These are phyloP conservation scores for Gryllus longicercus DNA, from an alignment of 2,888 invertebrate species.

Conservation along the genomic window DNA sequence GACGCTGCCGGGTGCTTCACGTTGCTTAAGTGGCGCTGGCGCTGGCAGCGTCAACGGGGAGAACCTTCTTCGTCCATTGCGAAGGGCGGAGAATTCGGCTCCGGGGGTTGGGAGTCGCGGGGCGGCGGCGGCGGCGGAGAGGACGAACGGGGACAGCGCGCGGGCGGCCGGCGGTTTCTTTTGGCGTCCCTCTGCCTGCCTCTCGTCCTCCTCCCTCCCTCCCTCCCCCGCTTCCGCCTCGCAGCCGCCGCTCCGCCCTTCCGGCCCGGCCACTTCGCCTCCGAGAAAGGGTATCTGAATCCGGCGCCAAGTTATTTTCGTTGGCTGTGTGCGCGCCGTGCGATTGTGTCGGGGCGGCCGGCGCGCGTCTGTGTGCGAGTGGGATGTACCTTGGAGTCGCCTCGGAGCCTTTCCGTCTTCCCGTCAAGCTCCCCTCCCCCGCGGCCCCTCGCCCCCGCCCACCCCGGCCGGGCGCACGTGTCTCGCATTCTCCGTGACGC, in stretches of 20 bases:
- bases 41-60: no score
- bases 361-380: neutral
- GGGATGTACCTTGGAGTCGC: neutral
- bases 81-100: no score
- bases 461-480: neutral
- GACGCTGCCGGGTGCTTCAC: no score
- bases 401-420: neutral
- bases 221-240: neutral
- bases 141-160: no score
- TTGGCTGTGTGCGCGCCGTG: neutral
- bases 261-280: neutral
- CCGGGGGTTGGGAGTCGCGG: no score
- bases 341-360: neutral
- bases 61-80: no score
- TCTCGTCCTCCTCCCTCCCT: neutral
- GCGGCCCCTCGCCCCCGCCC: neutral
- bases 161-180: no score
- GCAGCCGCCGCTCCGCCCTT: neutral
- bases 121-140: no score
- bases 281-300: neutral
- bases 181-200: neutral
- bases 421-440: neutral
- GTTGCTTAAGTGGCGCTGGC: no score
- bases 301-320: slow-evolving; percentile 3
- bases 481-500: neutral